Conservation (phyloP, 2,888 invertebrate species). For the Allacma fusca region DNA sequence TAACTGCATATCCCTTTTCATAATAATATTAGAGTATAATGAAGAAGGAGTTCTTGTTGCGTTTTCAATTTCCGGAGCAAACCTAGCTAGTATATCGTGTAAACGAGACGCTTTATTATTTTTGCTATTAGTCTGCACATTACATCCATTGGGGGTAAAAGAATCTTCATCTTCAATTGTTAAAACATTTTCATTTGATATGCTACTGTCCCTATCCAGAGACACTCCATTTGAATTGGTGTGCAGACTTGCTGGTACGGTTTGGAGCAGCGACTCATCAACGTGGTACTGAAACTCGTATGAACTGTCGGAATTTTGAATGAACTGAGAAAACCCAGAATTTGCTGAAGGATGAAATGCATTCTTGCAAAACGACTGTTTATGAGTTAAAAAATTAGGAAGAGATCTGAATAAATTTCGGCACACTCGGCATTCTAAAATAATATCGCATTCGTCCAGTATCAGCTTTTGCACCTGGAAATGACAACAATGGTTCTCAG, state of each 20-base stretch:
- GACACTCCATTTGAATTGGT: too few species aligned
- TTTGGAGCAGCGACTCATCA: slow-evolving; percentile 25
- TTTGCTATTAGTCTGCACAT: not conserved
- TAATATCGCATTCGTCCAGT: slow-evolving; percentile 83
- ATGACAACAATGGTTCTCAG: not conserved
- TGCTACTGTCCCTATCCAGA: not conserved
- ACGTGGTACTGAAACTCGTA: slow-evolving; percentile 37
- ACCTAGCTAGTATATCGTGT: slow-evolving; percentile 30
- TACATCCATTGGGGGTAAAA: too few species aligned
- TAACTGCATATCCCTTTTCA: not conserved
- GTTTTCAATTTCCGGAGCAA: slow-evolving; percentile 38
- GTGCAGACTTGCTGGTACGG: not conserved
- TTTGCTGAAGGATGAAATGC: slow-evolving; percentile 48
- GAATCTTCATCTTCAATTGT: too few species aligned
- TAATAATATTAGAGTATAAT: slow-evolving; percentile 34
- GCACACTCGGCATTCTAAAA: slow-evolving; percentile 90
- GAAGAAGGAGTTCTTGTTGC: slow-evolving; percentile 34
- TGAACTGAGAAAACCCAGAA: slow-evolving; percentile 20
- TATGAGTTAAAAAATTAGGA: slow-evolving; percentile 88
- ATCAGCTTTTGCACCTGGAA: slow-evolving; percentile 77
- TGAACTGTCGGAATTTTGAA: slow-evolving; percentile 8
- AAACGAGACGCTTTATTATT: slow-evolving; percentile 27
- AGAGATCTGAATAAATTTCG: slow-evolving; percentile 85
- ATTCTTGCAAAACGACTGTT: slow-evolving; percentile 67
- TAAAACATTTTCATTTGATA: too few species aligned